Evolutionary conservation across 37 sponge, comb jelly and placozoan species (phyloP).

Genomic region (Sycon ciliatum): DNA sequence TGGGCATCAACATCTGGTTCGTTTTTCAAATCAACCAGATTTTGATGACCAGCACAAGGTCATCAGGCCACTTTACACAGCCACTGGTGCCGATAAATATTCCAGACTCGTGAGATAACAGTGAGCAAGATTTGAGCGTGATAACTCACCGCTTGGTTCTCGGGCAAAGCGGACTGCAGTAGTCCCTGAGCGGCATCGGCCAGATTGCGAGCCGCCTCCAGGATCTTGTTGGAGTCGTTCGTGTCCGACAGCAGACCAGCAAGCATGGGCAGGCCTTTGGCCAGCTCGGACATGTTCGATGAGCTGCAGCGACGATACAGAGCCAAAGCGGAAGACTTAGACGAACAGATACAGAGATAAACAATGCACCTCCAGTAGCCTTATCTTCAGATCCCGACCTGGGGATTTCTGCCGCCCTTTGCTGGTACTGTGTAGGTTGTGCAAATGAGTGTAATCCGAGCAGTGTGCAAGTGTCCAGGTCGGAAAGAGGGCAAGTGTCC

Average conservation of each 20-base stretch:
- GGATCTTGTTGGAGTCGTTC: constrained; percentile 60
- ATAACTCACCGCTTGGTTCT: constrained; percentile 46
- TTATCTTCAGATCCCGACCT: too few relatives aligned
- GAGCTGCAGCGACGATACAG: constrained; percentile 36
- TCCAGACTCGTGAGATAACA: background rate
- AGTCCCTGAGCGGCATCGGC: constrained; percentile 87
- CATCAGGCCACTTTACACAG: too few relatives aligned
- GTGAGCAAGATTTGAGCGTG: background rate
- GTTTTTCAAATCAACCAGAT: too few relatives aligned
- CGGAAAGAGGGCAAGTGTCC: background rate
- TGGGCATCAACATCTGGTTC: too few relatives aligned
- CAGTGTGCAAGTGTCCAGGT: background rate
- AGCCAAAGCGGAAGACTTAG: background rate
- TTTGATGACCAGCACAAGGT: too few relatives aligned
- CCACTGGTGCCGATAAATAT: too few relatives aligned
- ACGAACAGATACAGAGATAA: background rate
- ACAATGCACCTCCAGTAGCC: background rate
- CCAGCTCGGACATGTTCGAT: constrained; percentile 84
- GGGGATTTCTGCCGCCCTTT: too few relatives aligned
- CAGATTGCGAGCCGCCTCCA: constrained; percentile 77
- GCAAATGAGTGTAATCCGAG: background rate
- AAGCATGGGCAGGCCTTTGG: constrained; percentile 75
- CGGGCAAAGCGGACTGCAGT: constrained; percentile 73
- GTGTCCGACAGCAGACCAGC: constrained; percentile 56
- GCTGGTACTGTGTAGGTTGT: too few relatives aligned